These are phyloP conservation scores for Bedellia somnulentella DNA, from an alignment of 2,888 invertebrate genomes.

Conservation along the genomic window DNA sequence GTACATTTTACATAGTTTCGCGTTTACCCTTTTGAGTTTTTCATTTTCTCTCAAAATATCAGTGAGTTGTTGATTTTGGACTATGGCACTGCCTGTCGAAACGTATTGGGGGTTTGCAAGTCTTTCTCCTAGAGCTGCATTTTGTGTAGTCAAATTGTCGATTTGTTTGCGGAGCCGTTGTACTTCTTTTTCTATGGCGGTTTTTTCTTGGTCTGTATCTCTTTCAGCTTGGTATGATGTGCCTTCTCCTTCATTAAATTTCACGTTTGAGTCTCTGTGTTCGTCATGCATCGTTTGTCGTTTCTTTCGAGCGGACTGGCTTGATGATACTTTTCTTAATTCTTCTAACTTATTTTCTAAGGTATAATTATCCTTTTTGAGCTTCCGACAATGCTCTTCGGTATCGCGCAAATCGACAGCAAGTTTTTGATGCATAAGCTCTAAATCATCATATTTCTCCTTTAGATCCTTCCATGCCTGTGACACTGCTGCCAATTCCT, in stretches of 20 bases:
- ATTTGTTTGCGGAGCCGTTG: no score
- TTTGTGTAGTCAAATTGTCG: no score
- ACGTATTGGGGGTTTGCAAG: slow-evolving; percentile 24
- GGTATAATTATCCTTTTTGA: slow-evolving; percentile 26
- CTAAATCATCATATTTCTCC: slow-evolving; percentile 34
- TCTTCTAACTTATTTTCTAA: slow-evolving; percentile 16
- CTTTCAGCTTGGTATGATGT: no score
- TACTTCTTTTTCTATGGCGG: no score
- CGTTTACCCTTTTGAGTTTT: slow-evolving; percentile 40
- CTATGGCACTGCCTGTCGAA: slow-evolving; percentile 47
- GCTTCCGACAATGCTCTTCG: slow-evolving; percentile 26
- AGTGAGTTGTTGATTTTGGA: slow-evolving; percentile 10
- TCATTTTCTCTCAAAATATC: slow-evolving; percentile 33
- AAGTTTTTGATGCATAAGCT: slow-evolving; percentile 48
- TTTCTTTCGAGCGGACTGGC: slow-evolving; percentile 26
- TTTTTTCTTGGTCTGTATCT: no score
- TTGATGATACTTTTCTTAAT: no score
- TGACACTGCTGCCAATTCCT: slow-evolving; percentile 19
- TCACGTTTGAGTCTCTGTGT: slow-evolving; percentile 17
- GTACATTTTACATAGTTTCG: slow-evolving; percentile 41
- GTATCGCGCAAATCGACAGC: slow-evolving; percentile 29
- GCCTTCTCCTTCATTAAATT: no score
- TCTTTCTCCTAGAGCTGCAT: slow-evolving; percentile 23
- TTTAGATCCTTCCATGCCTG: slow-evolving; percentile 26
- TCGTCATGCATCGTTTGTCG: slow-evolving; percentile 36